phyloP scores from a whole-genome alignment of 2,797 vertebrate genomes.

The Salarias fasciatus region DNA sequence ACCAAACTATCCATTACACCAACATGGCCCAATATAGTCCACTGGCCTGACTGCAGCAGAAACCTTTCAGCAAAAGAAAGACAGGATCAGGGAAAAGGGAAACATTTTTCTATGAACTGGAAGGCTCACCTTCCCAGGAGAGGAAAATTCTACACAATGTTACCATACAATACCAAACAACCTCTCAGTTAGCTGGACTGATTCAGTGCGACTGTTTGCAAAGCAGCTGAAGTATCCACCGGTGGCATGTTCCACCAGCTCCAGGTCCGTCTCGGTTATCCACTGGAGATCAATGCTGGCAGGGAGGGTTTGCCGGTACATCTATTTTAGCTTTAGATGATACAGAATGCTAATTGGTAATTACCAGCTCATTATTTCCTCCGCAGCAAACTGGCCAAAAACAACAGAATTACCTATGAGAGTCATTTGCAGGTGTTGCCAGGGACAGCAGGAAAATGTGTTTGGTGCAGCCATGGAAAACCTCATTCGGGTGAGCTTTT shows the following conservation, averaged over 20 bases:
- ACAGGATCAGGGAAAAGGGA: too few species aligned
- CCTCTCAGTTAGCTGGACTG: constrained; percentile 15
- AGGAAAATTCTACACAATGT: too few species aligned
- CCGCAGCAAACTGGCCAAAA: constrained; percentile 37
- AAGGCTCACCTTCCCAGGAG: too few species aligned
- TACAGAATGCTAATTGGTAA: constrained; percentile 52
- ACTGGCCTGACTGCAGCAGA: too few species aligned
- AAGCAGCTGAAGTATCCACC: constrained; percentile 15
- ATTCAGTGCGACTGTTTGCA: constrained; percentile 17
- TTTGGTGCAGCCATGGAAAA: constrained; percentile 1
- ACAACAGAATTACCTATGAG: constrained; percentile 35
- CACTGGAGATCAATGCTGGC: constrained; percentile 22
- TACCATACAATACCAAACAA: not conserved
- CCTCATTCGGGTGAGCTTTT: not conserved
- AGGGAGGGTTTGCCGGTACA: constrained; percentile 13
- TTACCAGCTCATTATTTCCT: constrained; percentile 52
- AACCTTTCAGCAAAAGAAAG: too few species aligned
- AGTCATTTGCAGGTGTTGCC: constrained; percentile 25
- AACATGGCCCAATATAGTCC: too few species aligned
- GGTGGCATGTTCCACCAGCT: constrained; percentile 24
- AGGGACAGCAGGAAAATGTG: constrained; percentile 7
- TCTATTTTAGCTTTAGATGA: constrained; percentile 43
- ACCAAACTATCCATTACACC: too few species aligned
- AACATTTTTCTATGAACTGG: too few species aligned
- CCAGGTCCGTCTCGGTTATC: constrained; percentile 13